A percentile compares a stretch with the other conserved stretches of the same genome.
Evolutionary conservation across 2,113 vertebrate species (phyloP).

Genomic region (Anser cygnoides): DNA sequence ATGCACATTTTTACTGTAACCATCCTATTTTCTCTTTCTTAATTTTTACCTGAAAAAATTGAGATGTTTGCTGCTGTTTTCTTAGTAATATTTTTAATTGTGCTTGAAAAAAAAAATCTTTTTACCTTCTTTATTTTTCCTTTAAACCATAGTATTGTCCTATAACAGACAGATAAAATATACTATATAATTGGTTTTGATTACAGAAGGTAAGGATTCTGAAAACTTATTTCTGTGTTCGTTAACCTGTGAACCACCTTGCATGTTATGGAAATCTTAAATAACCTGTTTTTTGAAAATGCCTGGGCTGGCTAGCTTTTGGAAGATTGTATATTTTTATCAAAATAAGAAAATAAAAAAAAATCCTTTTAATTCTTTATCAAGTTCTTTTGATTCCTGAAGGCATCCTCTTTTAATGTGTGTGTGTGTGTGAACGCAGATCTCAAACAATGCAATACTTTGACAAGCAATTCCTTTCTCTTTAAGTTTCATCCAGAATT

Average conservation of each 20-base stretch:
- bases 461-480: neutral
- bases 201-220: neutral
- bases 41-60: neutral
- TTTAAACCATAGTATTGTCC: neutral
- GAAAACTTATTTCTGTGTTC: neutral
- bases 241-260: neutral
- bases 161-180: neutral
- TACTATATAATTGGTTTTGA: neutral
- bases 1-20: neutral
- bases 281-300: rapidly evolving
- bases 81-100: neutral
- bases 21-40: neutral
- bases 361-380: neutral
- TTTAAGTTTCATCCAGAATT: neutral
- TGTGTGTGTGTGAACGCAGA: neutral
- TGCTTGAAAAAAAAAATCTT: neutral
- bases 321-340: neutral
- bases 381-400: neutral
- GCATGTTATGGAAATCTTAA: neutral
- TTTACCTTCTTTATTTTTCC: neutral
- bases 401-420: neutral
- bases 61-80: neutral
- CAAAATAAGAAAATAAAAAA: neutral
- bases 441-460: neutral
- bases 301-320: neutral